These are phyloP conservation scores for Camponotus floridanus DNA, from an alignment of 1,140 invertebrate species.

Conservation along the genomic window DNA sequence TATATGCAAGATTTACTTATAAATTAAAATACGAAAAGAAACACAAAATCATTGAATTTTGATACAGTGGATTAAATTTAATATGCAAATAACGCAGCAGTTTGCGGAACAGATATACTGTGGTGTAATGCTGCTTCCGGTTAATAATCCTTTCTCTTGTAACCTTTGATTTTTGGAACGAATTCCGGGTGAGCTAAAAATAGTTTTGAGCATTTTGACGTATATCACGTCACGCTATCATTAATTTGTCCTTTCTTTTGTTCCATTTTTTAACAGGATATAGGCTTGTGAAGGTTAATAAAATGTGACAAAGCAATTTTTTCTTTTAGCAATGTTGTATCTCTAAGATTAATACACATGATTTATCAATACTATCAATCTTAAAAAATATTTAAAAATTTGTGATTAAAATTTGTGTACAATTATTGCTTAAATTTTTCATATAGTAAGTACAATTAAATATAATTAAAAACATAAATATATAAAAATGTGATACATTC, in stretches of 20 bases:
- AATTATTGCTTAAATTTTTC: constrained; percentile 5
- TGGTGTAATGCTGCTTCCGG: not conserved
- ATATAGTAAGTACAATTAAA: constrained; percentile 4
- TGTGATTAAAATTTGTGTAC: not conserved
- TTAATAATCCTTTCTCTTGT: constrained; percentile 49
- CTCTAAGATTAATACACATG: not conserved
- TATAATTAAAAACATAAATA: too few species aligned
- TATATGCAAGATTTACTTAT: not conserved
- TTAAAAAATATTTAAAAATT: not conserved
- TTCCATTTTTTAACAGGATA: not conserved
- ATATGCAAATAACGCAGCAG: not conserved
- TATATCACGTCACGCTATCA: constrained; percentile 20
- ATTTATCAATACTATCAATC: not conserved
- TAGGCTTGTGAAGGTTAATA: constrained; percentile 22
- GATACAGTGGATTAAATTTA: not conserved
- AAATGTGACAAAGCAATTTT: constrained; percentile 3
- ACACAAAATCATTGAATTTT: constrained; percentile 1
- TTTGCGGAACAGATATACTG: not conserved
- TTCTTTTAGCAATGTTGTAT: not conserved
- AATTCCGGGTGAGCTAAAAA: constrained; percentile 29
- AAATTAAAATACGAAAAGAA: not conserved
- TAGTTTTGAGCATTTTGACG: not conserved
- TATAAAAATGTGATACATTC: too few species aligned
- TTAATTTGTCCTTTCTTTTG: constrained; percentile 36
- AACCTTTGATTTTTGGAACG: constrained; percentile 42